Base-by-base conservation (phyloP, 2,797 vertebrate genomes). In the Gymnodraco acuticeps region DNA sequence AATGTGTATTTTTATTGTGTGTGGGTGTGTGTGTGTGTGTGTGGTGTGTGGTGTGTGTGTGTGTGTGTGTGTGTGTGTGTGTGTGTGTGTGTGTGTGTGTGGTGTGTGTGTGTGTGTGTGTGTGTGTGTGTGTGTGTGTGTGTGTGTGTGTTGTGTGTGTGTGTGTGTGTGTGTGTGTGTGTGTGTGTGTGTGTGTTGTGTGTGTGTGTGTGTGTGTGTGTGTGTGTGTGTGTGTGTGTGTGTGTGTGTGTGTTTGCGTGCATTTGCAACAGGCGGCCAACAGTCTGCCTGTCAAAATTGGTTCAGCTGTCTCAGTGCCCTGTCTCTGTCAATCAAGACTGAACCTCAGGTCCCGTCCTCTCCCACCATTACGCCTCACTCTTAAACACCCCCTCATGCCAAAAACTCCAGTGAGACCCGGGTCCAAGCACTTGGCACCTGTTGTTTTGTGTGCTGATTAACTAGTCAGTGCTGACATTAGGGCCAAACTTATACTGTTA, bases 301-400 rank as follows among this genome's bases (percentile, higher is more conserved):
- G 87, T 91, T 94, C 93, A 92, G 91, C 92, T 94, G 91, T 87
- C 77, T 69, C 45, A 12, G 60, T 84, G 68, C 66, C 73, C 88
- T 87, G 85, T 91, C 74, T 80, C 82, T 75, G 91, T 93, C 92
- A 91, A 78, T 93, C 92, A 93, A 61, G 23, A 50, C 45, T 42
- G 38, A 84, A 71, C 68, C 50, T 56, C 65, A 46, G 59, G 59
- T 83, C 75, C 69, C 43, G 27, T 80, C 62, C 70, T 73, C 46
- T 82, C 70, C 60, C 48, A 54, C 83, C 71, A 20, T 80, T 67
- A 75, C 20, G 50, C 52, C 31, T 51, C 51, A 56, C 62, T 77
- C 45, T 48, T 45, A n/a, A 11, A 5, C 20, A 7, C 7, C 50
- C 56, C 64, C 52, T 60, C 58, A 41, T 63, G 53, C 70, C 55